Base-by-base conservation (phyloP, 2,113 vertebrate genomes). In the Centropristis striata region DNA sequence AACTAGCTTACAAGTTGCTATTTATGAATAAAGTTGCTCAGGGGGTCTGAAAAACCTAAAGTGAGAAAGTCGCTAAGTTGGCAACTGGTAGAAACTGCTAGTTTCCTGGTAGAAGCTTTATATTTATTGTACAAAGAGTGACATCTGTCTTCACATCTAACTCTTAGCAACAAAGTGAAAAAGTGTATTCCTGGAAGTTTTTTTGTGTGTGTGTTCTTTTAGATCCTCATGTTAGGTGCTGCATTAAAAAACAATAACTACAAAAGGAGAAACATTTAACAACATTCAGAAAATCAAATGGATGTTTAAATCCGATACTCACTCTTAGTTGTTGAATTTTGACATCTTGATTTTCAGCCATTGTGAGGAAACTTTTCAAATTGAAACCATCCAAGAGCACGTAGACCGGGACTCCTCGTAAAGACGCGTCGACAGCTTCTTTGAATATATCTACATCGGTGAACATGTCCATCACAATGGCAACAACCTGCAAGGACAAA, bases 401-500 rank as follows among this genome's bases (percentile, higher is more conserved):
- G 65, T 99, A 99, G 6, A 99, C 96, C 0, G 97, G 93, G 66
- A 98, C 90, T 36, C 97, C 97, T 81, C 96, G 95, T 44, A 95
- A 28, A 21, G 97, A 97, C 44, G 97, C 97, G 11, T 99, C 97
- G 2, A 98, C 95, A 1, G 94, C 91, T 93, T 99, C 98, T 94
- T 96, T 97, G 88, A 99, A 98, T 87, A 99, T 96, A 88, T 99
- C 98, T 42, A 98, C 95, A 78, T 99, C 98, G 49, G 98, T 98
- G 91, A 99, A 99, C 47, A 93, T 87, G 75, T 99, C 97, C 98
- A 99, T 99, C 70, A 96, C 97, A 32, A 99, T 95, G 32, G 96
- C 98, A 91, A 99, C 92, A 70, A 98, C 97, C 98, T 99, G 92
- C 59, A 51, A 89, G 71, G 60, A 92, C 85, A 85, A 58, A 88